These are phyloP conservation scores for Pherbina coryleti DNA, from an alignment of 2,888 invertebrate species.

Conservation along the genomic window DNA sequence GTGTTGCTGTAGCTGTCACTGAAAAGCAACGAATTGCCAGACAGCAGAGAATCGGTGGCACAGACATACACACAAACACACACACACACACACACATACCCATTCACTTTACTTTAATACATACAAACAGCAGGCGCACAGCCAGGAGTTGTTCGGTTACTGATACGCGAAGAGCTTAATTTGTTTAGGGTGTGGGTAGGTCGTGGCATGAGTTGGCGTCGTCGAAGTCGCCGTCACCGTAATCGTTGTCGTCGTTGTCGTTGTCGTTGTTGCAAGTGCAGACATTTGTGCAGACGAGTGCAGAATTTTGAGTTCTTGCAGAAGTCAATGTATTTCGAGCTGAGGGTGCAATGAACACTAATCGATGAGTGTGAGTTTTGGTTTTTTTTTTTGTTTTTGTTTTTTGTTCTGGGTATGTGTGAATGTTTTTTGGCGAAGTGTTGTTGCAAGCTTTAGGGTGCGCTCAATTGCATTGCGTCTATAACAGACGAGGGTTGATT, in stretches of 20 bases:
- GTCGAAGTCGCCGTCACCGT: constrained; percentile 32
- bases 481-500: constrained; percentile 11
- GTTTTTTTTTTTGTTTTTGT: background rate
- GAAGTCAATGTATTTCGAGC: constrained; percentile 26
- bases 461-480: background rate
- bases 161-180: constrained; percentile 53
- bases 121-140: background rate
- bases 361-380: background rate
- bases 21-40: constrained; percentile 29
- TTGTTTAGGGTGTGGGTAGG: constrained; percentile 68
- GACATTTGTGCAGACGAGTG: background rate
- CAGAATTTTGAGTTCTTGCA: constrained; percentile 20
- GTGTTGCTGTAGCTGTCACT: constrained; percentile 7
- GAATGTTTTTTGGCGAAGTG: background rate
- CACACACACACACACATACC: background rate
- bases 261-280: background rate
- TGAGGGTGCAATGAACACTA: constrained; percentile 35
- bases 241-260: background rate
- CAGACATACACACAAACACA: background rate
- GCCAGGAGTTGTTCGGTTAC: background rate
- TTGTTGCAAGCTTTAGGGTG: background rate
- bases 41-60: background rate
- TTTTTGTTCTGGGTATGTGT: background rate
- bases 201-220: constrained; percentile 62
- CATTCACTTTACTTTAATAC: constrained; percentile 25